These are phyloP conservation scores for Columba guinea DNA, from an alignment of 2,797 vertebrate species.

Conservation along the genomic window DNA sequence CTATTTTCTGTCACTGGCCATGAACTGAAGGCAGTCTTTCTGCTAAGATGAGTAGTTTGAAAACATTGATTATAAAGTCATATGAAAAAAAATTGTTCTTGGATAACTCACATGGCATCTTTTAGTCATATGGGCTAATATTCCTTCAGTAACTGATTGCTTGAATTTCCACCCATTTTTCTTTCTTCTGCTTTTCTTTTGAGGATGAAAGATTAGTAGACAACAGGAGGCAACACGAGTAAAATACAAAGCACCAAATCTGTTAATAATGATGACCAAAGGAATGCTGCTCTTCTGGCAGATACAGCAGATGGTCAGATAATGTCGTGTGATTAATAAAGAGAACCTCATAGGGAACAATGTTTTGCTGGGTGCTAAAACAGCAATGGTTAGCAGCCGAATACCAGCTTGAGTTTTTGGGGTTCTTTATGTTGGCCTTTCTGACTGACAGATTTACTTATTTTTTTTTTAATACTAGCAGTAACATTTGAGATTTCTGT, in stretches of 20 bases:
- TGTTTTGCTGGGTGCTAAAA: not conserved
- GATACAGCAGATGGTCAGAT: slow-evolving; percentile 24
- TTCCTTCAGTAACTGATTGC: not conserved
- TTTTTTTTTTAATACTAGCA: not conserved
- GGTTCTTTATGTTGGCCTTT: not conserved
- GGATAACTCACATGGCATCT: not conserved
- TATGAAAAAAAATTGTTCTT: not conserved
- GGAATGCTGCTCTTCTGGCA: slow-evolving; percentile 36
- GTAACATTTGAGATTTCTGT: not conserved
- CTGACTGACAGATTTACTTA: not conserved
- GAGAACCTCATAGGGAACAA: not conserved
- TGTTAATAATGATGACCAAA: slow-evolving; percentile 29
- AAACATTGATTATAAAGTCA: not conserved
- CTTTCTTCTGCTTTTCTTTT: not conserved
- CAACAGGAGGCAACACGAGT: not conserved
- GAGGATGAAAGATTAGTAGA: not conserved
- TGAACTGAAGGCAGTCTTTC: not conserved
- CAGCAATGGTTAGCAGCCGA: not conserved
- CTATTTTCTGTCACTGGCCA: not conserved
- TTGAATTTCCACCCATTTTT: not conserved
- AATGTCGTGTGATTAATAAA: not conserved
- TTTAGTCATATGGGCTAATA: not conserved
- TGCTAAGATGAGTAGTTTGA: not conserved
- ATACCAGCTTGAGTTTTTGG: not conserved
- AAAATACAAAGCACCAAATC: not conserved